Evolutionary conservation across 2,113 vertebrate genomes (phyloP).

Genomic region (Plotosus lineatus): DNA sequence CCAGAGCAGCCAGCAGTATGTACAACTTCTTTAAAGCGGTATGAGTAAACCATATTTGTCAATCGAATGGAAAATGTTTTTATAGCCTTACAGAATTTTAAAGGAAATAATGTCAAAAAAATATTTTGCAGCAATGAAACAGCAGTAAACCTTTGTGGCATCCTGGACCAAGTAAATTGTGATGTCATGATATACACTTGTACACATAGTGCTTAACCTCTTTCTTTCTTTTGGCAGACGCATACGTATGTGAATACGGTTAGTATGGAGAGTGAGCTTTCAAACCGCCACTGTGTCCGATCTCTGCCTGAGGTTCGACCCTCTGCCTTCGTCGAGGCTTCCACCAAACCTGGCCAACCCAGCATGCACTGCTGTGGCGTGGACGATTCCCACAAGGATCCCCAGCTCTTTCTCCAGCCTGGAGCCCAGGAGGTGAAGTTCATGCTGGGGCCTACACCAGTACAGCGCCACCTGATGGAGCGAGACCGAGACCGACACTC

Average conservation of each 20-base stretch:
- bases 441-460: conserved; percentile 84
- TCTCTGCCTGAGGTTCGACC: conserved; percentile 86
- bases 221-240: conserved; percentile 72
- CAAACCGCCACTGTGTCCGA: conserved; percentile 87
- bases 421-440: conserved; percentile 90
- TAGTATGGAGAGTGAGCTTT: conserved; percentile 83
- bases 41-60: neutral
- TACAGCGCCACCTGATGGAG: conserved; percentile 79
- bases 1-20: too few relatives aligned
- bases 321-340: conserved; percentile 74
- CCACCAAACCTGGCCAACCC: conserved; percentile 66
- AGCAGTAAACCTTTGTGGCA: neutral
- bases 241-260: conserved; percentile 98
- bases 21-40: neutral
- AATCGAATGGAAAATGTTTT: neutral
- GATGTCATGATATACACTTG: neutral
- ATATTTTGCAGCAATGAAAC: neutral
- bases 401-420: conserved; percentile 90
- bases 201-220: neutral
- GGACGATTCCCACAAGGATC: conserved; percentile 79
- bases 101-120: neutral
- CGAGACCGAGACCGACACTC: conserved; percentile 70
- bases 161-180: neutral
- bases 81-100: neutral
- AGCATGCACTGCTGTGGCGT: conserved; percentile 79